Base-by-base conservation (phyloP, 2,113 vertebrate genomes). In the Ciconia boyciana region DNA sequence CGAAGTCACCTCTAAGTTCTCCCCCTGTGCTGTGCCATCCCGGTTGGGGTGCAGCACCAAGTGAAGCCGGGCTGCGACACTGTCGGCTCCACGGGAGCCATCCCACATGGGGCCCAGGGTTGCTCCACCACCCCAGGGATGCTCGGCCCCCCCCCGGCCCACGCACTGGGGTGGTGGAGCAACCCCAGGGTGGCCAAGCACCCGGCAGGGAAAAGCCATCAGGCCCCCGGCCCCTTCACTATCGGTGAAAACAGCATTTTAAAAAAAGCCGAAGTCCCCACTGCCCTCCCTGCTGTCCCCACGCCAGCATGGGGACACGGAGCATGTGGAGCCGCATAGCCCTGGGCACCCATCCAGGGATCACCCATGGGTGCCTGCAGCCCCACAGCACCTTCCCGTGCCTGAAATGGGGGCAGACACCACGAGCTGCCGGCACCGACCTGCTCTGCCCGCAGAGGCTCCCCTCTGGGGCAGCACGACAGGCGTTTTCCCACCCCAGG, bases 301-400 rank as follows among this genome's bases (percentile, higher is more conserved):
- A 36, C 0, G 0, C 39, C 75, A 31, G 22, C 32, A 12, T 3
- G 31, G 41, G 41, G 41, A 55, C 19, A n/a, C 1, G 4, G 52
- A 68, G 52, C 16, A 28, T 17, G 34, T 7, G 41, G 21, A 52
- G 46, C 34, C 4, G 2, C 39, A 24, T 1, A 1, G 52, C 46
- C 7, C 36, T 52, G 34, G 48, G 52, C 32, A 34, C 15, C 43
- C 43, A 20, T n/a, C 28, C 49, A 29, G n/a, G n/a, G 51, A 85
- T 26, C 34, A 74, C 61, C 55, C 58, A 8, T 11, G 49, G 82
- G 58, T 52, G 49, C 64, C 55, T 1, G 4, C 3, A 7, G 68
- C 55, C 43, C 16, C 0, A 1, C 55, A 57, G 39, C 44, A 22
- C 26, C 32, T 76, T 66, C 16, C 36, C 2, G 1, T 13, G 34